Evolutionary conservation across 92 coral and sea anemone genomes (phyloP), one percentile per base, ranked within the genome.

Genomic region (Parazoanthus swiftii): DNA sequence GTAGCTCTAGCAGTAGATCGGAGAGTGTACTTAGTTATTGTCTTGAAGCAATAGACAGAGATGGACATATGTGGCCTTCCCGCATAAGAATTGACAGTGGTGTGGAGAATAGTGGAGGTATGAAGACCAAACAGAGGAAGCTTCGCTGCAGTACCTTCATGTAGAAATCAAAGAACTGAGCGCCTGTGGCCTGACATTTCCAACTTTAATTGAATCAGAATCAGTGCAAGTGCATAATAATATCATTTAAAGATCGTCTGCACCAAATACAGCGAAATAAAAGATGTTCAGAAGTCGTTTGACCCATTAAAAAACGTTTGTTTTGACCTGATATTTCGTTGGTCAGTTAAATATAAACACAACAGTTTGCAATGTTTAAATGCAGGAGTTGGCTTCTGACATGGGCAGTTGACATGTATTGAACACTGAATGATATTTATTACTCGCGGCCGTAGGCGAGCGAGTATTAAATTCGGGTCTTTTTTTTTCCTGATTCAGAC

Each of bases 51-150:
- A 83, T 92, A 38, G 90, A 86, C 86, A 87, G 85, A 70, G 90
- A 93, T 91, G 88, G 89, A 82, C 94, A 86, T 20, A 73, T 94
- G 59, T 94, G 97, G 97, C 97, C 97, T 7, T 94, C 95, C 23
- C 90, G 93, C 21, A 92, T 94, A 76, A 70, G 92, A 48, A 93
- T 94, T 21, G 94, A 92, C 76, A 81, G 81, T 80, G 97, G 92
- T 36, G 97, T 92, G 25, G 95, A 94, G 81, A 94, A 94, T 94
- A 93, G 88, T 94, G 66, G 81, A 85, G 43, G 88, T 65, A 66
- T 88, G 90, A 77, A 94, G 90, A 23, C 93, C 88, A 73, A 92
- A 93, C 37, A 77, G 95, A 26, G 89, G 91, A 39, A 93, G 95
- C 82, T 94, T 91, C 78, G 90, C 93, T 38, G 95, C 98, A 80